Percentiles rank a stretch among this genome's conserved stretches.
Conservation (phyloP, 2,797 vertebrate species). For the Natrix natrix region DNA sequence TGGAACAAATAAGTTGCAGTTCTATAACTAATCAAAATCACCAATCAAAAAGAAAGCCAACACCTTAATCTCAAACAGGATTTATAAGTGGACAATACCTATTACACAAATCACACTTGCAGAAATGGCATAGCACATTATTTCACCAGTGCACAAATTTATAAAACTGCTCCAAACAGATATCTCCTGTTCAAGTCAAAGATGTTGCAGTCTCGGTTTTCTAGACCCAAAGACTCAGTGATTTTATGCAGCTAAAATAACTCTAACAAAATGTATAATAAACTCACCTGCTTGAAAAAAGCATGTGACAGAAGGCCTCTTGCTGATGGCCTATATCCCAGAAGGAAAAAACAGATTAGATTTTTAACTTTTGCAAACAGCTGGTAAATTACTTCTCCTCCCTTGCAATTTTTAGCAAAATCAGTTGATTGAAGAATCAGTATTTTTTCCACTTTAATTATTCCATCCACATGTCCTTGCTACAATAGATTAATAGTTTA, state of each 20-base stretch:
- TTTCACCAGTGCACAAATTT: neutral
- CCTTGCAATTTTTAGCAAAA: neutral
- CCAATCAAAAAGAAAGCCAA: neutral
- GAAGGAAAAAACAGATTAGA: slow-evolving; percentile 60
- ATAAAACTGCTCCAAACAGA: neutral
- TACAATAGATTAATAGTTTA: neutral
- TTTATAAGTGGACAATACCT: neutral
- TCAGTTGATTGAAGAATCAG: neutral
- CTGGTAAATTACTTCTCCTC: neutral
- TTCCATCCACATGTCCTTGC: neutral
- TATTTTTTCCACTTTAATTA: neutral
- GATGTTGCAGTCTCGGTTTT: neutral
- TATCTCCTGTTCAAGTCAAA: neutral
- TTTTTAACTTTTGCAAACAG: slow-evolving; percentile 38
- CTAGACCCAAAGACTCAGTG: neutral
- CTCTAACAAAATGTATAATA: slow-evolving; percentile 16
- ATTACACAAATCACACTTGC: neutral
- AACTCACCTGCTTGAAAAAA: slow-evolving; percentile 93
- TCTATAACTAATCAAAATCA: neutral
- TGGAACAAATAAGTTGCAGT: neutral
- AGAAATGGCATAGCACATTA: neutral
- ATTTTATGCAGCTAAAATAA: slow-evolving; percentile 23
- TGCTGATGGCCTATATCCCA: slow-evolving; percentile 86
- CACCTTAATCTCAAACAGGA: neutral
- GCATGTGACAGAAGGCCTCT: slow-evolving; percentile 86